A percentile compares a stretch with the other conserved stretches of the same genome.
Conservation (phyloP, 2,888 invertebrate species). For the Eledona agricola region DNA sequence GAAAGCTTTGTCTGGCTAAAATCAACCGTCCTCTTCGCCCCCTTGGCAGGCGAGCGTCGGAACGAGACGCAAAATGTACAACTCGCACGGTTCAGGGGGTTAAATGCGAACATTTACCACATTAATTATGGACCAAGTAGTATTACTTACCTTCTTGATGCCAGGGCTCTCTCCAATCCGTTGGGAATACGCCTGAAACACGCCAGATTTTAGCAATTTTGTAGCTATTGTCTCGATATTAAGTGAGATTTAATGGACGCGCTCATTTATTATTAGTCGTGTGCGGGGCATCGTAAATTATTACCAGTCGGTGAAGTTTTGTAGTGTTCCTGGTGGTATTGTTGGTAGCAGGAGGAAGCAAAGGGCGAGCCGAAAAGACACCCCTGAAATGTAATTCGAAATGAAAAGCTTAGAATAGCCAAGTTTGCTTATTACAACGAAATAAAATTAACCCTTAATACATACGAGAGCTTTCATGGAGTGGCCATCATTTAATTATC, state of each 20-base stretch:
- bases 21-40: constrained; percentile 33
- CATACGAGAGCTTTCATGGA: constrained; percentile 39
- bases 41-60: constrained; percentile 1
- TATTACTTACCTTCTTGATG: constrained; percentile 63
- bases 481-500: constrained; percentile 51
- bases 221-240: constrained; percentile 33
- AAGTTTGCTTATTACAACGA: constrained; percentile 27
- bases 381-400: constrained; percentile 45
- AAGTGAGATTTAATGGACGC: constrained; percentile 26
- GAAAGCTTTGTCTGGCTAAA: constrained; percentile 48
- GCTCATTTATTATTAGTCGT: constrained; percentile 25
- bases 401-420: constrained; percentile 4
- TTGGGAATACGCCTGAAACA: constrained; percentile 59
- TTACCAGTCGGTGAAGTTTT: constrained; percentile 55
- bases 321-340: constrained; percentile 55
- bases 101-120: constrained; percentile 58
- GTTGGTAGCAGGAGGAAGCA: constrained; percentile 51
- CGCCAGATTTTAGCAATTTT: constrained; percentile 43
- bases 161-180: constrained; percentile 62
- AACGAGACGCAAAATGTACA: constrained; percentile 21
- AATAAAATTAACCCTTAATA: constrained; percentile 43
- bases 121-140: constrained; percentile 58
- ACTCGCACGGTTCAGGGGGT: constrained; percentile 51
- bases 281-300: no score
- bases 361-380: constrained; percentile 52